Base-by-base conservation (phyloP, 2,113 vertebrate genomes). In the Ivindomyrus marchei region DNA sequence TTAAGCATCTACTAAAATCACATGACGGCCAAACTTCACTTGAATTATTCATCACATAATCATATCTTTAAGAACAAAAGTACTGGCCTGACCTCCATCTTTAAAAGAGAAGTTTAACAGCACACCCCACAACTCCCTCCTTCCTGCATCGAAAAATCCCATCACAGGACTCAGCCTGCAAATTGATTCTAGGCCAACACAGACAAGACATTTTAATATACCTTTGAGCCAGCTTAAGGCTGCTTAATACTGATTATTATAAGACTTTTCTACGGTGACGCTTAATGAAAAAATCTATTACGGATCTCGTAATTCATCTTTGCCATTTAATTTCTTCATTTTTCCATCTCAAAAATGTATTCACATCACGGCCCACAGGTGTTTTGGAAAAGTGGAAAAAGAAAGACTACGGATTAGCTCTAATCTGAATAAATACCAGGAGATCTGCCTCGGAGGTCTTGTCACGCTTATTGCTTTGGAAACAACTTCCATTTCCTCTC, bases 151-250 rank as follows among this genome's bases (percentile, higher is more conserved):
- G 91, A 93, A 95, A 96, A 97, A 98, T 97, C 97, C 97, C 96
- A 97, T 97, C 97, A 96, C 31, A 94, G 94, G 94, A 96, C 95
- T 94, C 97, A 97, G 97, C 96, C 96, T 96, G 96, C 95, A 97
- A 97, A 98, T 97, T 97, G 96, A 96, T 97, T 97, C 96, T 95
- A 94, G 94, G 92, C 92, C 95, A 95, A 96, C 95, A 95, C 94
- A 97, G 97, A 96, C 94, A 96, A 92, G 94, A 94, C 94, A 94
- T 94, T 96, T 96, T 97, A 97, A 98, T 97, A 96, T 97, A 97
- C 94, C 97, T 97, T 95, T 96, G 94, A 95, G 93, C 96, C 96
- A 97, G 96, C 93, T 92, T 95, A 96, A 96, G 95, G 95, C 91
- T 90, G 93, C 93, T 93, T 95, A 95, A 96, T 91, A 93, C 93